Base-by-base conservation (phyloP, 1,140 invertebrate species). In the Apis laboriosa region DNA sequence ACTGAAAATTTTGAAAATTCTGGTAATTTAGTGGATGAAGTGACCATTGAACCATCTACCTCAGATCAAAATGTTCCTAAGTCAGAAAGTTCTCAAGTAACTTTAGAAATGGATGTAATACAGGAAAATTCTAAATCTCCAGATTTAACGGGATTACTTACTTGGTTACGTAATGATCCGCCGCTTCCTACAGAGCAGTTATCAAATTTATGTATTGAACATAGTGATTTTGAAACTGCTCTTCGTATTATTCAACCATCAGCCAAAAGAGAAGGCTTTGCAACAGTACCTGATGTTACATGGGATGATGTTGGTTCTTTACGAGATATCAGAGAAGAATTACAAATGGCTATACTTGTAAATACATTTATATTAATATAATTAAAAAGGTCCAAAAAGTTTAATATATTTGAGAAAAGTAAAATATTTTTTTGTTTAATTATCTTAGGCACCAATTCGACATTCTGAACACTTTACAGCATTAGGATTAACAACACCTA, bases 231-330 rank as follows among this genome's bases (percentile, higher is more conserved):
- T 90, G 88, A 96, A 74, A 95, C 94, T 86, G 98, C 98, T 34
- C 91, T 99, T 13, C 97, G 97, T 90, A 94, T 96, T 86, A 96
- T 99, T 24, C 97, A 97, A 92, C 98, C 98, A n/a, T 98, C 98
- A 68, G 97, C 98, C 0, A 99, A 99, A 88, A 95, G 99, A 85
- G 99, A 99, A 95, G 99, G 99, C 70, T 99, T 99, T 94, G 97
- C 98, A 9, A 99, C 98, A 12, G 98, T 99, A 28, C 99, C 99
- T 17, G 98, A 99, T 95, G 97, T 98, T 0, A 99, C 98, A 0
- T 99, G 99, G 99, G 96, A 98, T 83, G 98, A 99, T 94, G 96
- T 99, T 89, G 99, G 99, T 2, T 99, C 99, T 1, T 92, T 99
- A 15, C 95, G 96, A 56, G 95, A 98, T 91, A 97, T 99, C 61